Evolutionary conservation across 2,797 vertebrate species (phyloP).

Genomic region (Smutsia temminckii): DNA sequence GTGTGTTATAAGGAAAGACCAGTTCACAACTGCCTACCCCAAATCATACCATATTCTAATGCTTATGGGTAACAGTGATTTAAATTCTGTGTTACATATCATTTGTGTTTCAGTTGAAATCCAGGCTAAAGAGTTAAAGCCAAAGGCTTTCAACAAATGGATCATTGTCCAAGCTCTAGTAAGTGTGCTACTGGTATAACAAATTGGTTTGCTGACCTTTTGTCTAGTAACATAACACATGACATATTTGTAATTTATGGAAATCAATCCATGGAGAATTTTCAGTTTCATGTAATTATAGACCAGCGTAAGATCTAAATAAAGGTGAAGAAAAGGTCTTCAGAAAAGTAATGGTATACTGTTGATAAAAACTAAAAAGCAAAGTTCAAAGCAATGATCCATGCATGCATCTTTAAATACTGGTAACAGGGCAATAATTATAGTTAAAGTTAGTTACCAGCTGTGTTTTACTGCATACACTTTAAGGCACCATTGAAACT

Average conservation of each 20-base stretch:
- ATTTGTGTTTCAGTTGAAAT: conserved; percentile 59
- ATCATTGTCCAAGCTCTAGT: conserved; percentile 62
- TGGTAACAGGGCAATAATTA: conserved; percentile 81
- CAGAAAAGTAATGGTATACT: conserved; percentile 78
- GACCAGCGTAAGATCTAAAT: conserved; percentile 78
- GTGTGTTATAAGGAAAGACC: conserved; percentile 29
- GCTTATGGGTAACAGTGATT: conserved; percentile 27
- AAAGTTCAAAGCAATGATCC: conserved; percentile 74
- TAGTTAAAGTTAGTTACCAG: conserved; percentile 73
- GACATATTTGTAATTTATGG: conserved; percentile 81
- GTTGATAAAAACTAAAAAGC: conserved; percentile 76
- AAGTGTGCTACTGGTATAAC: conserved; percentile 72
- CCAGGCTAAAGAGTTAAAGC: conserved; percentile 64
- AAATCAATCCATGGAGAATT: conserved; percentile 79
- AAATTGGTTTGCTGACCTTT: conserved; percentile 82
- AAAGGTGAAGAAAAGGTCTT: conserved; percentile 80
- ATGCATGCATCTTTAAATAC: conserved; percentile 79
- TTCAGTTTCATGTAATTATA: conserved; percentile 81
- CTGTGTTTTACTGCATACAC: conserved; percentile 66
- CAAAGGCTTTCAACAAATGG: conserved; percentile 59
- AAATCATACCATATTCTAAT: conserved; percentile 30
- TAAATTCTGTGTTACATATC: conserved; percentile 64
- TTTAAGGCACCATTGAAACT: conserved; percentile 61
- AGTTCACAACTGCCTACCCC: neutral
- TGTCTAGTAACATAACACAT: conserved; percentile 73